Evolutionary conservation across 2,113 vertebrate species (phyloP), one percentile per base, ranked within the genome.

Genomic region (Malurus cyaneus): DNA sequence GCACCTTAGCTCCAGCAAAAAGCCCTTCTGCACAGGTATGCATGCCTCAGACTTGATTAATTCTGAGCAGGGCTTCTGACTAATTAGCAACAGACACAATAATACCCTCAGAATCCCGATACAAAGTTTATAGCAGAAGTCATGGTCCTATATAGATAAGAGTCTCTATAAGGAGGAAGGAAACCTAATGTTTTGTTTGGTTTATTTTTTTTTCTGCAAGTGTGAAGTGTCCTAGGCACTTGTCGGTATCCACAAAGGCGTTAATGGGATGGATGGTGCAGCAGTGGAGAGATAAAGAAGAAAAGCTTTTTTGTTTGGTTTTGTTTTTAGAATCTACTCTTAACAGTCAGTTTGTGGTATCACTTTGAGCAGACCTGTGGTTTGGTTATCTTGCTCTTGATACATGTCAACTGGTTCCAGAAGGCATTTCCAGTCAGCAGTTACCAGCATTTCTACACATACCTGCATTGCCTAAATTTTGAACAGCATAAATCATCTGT

Each of bases 311-410:
- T 73, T 74, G n/a, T 1, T 62, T n/a, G 20, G 28, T 54, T 61
- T 80, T 60, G 39, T 54, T 80, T 87, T 50, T 12, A 46, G 49
- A 70, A 32, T 65, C 66, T 14, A 41, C 11, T 73, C 29, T 46
- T 36, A 92, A 94, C 36, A 24, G 62, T 86, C 85, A 73, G 41
- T 90, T 80, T 92, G 69, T 74, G 60, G 64, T 83, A 59, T 80
- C 14, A 9, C 23, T 74, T 79, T 74, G 64, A 81, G 44, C 31
- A 67, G 67, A 39, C 13, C n/a, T 88, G 76, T 74, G 76, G 80
- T 88, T 93, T 91, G 47, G 7, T 88, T 94, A 56, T 96, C 69
- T 81, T 14, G 1, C 18, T 57, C 39, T 64, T 84, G 64, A 34
- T 60, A n/a, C 2, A 0, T 61, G 44, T 70, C 54, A 57, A 39